These are phyloP conservation scores for Calyptomena viridis DNA, from an alignment of 2,113 vertebrate genomes.

Conservation along the genomic window DNA sequence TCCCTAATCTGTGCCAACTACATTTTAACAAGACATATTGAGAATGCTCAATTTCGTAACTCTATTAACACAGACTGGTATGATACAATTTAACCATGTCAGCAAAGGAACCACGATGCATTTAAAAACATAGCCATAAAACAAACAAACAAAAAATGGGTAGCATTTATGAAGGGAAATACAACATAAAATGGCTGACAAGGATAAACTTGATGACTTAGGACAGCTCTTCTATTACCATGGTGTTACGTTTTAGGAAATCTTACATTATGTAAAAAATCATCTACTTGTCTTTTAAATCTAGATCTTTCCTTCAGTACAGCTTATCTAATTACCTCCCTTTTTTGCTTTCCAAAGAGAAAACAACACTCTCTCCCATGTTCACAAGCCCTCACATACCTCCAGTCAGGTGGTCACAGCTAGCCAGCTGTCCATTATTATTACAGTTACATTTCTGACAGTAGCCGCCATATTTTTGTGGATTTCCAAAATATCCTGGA, in stretches of 20 bases:
- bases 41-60: not conserved
- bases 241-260: not conserved
- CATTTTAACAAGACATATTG: not conserved
- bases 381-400: slow-evolving; percentile 66
- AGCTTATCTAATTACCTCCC: not conserved
- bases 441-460: slow-evolving; percentile 85
- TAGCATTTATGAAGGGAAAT: not conserved
- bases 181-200: not conserved
- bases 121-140: not conserved
- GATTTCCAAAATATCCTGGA: slow-evolving; percentile 90
- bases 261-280: not conserved
- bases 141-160: not conserved
- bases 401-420: slow-evolving; percentile 87
- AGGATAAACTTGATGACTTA: not conserved
- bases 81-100: not conserved
- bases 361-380: not conserved
- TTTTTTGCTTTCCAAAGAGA: not conserved
- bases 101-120: not conserved
- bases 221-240: not conserved
- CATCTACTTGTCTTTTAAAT: not conserved
- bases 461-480: slow-evolving; percentile 77
- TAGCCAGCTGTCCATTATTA: slow-evolving; percentile 76
- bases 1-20: not conserved
- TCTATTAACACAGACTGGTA: not conserved
- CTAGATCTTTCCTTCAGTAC: not conserved